Base-by-base conservation (phyloP, 2,888 invertebrate species). In the Lithophane semibrunnea region DNA sequence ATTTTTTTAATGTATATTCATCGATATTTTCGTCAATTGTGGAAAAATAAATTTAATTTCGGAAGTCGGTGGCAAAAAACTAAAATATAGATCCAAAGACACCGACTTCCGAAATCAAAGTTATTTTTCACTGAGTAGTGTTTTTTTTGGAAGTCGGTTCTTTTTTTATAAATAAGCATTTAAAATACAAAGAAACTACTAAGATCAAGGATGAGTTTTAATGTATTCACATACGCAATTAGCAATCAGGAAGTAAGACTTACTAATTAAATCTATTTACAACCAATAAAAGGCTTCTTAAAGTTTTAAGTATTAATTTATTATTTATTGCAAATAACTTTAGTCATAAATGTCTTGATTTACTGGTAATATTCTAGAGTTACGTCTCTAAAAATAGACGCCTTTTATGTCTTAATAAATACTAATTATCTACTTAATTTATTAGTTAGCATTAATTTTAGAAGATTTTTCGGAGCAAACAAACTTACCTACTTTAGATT, bases 221-320 rank as follows among this genome's bases (percentile, higher is more conserved):
- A 79, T 49, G 0, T 66, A 75, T 75, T 81, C 12, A 54, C n/a
- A 42, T 49, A 52, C 16, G 29, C 7, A 47, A 66, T 67, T 61
- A 63, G 71, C 66, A 47, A 79, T 24, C 10, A 2, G 80, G 84
- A 80, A 79, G 67, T 71, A 44, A 29, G 2, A 60, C 47, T 47
- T 42, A 29, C 47, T 79, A 68, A 79, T 84, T 68, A 79, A 65
- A 64, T 61, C 7, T 82, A 58, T 77, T 77, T 64, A 82, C 64
- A 72, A 24, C 47, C 12, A 49, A 24, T 73, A 42, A 69, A 79
- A 61, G 1, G 21, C 8, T 58, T 79, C 16, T 44, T 68, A 60
- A 16, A 64, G 24, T n/a, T 16, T 64, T 37, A 71, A 66, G 80
- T 49, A 47, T 79, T 64, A 42, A 24, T 68, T 42, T 3, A 56